These are phyloP conservation scores for Hafferia zeledoni DNA, from an alignment of 2,797 vertebrate species.

Conservation along the genomic window DNA sequence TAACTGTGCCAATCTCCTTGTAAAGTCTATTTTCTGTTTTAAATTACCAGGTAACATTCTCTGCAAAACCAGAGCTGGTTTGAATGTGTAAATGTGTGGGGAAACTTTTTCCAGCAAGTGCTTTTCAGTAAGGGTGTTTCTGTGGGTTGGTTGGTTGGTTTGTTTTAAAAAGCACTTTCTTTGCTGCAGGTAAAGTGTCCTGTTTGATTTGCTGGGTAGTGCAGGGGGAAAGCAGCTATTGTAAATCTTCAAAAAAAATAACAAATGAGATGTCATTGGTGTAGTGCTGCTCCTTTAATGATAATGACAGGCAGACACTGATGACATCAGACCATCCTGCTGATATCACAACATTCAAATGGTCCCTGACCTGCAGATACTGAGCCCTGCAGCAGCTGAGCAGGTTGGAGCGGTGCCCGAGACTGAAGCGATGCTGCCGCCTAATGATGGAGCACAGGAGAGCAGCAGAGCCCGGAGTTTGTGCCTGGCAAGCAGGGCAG, in stretches of 20 bases:
- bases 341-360: not conserved
- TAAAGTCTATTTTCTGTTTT: not conserved
- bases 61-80: not conserved
- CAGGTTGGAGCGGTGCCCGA: not conserved
- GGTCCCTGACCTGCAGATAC: not conserved
- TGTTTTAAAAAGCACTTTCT: not conserved
- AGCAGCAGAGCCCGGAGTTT: not conserved
- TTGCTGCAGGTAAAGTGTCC: not conserved
- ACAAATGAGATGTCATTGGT: not conserved
- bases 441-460: constrained; percentile 39
- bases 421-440: constrained; percentile 55
- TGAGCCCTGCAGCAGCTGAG: not conserved
- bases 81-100: not conserved
- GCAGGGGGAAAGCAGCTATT: not conserved
- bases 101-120: not conserved
- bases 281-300: not conserved
- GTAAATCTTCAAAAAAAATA: not conserved
- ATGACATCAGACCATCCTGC: not conserved
- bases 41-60: not conserved
- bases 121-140: not conserved
- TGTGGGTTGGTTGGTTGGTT: no score
- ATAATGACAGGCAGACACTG: not conserved
- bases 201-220: not conserved
- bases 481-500: not conserved
- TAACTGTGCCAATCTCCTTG: not conserved